These are phyloP conservation scores for Habropoda laboriosa DNA, from an alignment of 1,140 invertebrate genomes.

Conservation along the genomic window DNA sequence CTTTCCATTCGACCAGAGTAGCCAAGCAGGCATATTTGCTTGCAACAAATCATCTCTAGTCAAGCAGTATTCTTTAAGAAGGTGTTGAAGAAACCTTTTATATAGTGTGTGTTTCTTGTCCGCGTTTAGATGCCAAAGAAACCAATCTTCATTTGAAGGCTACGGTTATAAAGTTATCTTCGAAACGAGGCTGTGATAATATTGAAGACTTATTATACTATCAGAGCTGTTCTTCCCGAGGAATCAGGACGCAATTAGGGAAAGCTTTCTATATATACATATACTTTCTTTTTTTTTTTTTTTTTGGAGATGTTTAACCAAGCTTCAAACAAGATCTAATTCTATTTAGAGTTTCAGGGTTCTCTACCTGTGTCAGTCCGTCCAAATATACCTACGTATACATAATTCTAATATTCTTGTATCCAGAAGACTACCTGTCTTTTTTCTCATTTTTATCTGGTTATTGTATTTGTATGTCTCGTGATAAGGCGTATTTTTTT, in stretches of 20 bases:
- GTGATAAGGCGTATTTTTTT: slow-evolving; percentile 36
- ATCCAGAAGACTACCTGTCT: slow-evolving; percentile 19
- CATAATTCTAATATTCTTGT: slow-evolving; percentile 49
- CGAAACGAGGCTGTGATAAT: slow-evolving; percentile 66
- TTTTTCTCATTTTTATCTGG: slow-evolving; percentile 23
- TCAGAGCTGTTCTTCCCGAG: slow-evolving; percentile 33
- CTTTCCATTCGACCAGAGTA: slow-evolving; percentile 31
- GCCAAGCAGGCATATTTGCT: slow-evolving; percentile 23
- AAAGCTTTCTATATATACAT: slow-evolving; percentile 9
- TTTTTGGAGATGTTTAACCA: neutral
- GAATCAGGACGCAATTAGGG: neutral
- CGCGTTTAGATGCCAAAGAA: slow-evolving; percentile 32
- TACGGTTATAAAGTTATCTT: slow-evolving; percentile 36
- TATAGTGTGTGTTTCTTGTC: slow-evolving; percentile 12
- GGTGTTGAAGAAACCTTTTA: slow-evolving; percentile 34
- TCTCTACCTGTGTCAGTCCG: slow-evolving; percentile 42
- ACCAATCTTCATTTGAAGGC: slow-evolving; percentile 38
- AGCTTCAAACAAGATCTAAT: neutral
- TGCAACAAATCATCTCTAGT: slow-evolving; percentile 56
- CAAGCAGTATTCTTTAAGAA: slow-evolving; percentile 61
- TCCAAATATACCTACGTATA: slow-evolving; percentile 29
- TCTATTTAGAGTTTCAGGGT: neutral
- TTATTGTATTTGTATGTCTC: slow-evolving; percentile 25
- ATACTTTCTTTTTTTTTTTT: slow-evolving; percentile 37
- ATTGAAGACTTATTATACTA: slow-evolving; percentile 57